phyloP scores from a whole-genome alignment of 30 jellyfish, hydroid and myxozoan genomes.

The Turritopsis rubra region DNA sequence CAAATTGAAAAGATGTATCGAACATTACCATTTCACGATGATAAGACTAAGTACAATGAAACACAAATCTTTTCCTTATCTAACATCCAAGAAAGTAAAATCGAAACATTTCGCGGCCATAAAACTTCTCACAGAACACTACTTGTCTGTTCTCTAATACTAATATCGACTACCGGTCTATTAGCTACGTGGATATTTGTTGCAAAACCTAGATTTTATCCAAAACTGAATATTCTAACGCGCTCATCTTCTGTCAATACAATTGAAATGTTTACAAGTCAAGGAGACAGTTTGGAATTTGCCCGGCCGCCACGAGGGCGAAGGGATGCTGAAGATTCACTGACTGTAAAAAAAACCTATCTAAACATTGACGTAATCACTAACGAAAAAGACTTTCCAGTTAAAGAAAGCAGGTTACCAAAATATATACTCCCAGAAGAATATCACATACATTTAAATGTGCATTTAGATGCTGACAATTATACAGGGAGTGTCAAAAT shows the following conservation, averaged over 20 bases:
- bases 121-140: constrained; percentile 52
- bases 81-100: constrained; percentile 6
- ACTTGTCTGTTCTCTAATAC: constrained; percentile 54
- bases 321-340: constrained; percentile 3
- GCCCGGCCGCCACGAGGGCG: not conserved
- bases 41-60: not conserved
- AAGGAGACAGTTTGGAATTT: not conserved
- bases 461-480: constrained; percentile 45
- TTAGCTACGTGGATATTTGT: constrained; percentile 83
- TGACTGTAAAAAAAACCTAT: not conserved
- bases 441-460: constrained; percentile 45
- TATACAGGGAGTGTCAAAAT: constrained; percentile 64
- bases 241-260: constrained; percentile 14
- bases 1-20: constrained; percentile 23
- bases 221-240: constrained; percentile 23
- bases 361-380: constrained; percentile 6
- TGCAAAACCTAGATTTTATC: constrained; percentile 81
- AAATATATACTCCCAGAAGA: constrained; percentile 56
- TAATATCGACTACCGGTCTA: constrained; percentile 60
- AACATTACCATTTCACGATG: constrained; percentile 24
- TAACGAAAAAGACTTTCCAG: constrained; percentile 50
- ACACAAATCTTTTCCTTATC: constrained; percentile 26
- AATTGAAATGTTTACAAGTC: not conserved
- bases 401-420: constrained; percentile 68
- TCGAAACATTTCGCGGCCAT: constrained; percentile 27